These are phyloP conservation scores for Zingel zingel DNA, from an alignment of 2,113 vertebrate species.

Conservation along the genomic window DNA sequence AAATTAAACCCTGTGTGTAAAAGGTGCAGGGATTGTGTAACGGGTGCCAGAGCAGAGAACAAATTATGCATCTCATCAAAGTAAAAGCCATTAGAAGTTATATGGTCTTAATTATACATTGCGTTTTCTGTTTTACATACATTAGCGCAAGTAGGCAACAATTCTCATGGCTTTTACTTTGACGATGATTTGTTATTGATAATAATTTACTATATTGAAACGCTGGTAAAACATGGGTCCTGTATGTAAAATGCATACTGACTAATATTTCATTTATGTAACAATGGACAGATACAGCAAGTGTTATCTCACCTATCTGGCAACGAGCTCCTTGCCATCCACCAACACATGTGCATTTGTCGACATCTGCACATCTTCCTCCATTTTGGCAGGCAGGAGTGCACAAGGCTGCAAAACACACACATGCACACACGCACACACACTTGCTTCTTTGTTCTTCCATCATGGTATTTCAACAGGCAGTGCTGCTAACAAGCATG, in stretches of 20 bases:
- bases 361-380: conserved; percentile 86
- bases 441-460: conserved; percentile 2
- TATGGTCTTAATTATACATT: neutral
- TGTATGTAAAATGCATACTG: neutral
- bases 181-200: neutral
- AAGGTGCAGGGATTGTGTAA: neutral
- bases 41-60: neutral
- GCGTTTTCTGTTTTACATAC: neutral
- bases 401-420: conserved; percentile 80
- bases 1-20: neutral
- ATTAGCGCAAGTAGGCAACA: neutral
- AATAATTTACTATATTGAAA: neutral
- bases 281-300: neutral
- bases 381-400: conserved; percentile 84
- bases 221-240: neutral
- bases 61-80: neutral
- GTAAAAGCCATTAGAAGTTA: neutral
- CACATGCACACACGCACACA: conserved; percentile 41
- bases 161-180: neutral
- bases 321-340: conserved; percentile 87
- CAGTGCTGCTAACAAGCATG: neutral
- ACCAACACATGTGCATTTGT: conserved; percentile 83
- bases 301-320: conserved; percentile 82
- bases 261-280: neutral
- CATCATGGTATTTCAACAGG: conserved; percentile 10